Evolutionary conservation across 2,797 vertebrate genomes (phyloP), one percentile per base, ranked within the genome.

Genomic region (Miichthys miiuy): DNA sequence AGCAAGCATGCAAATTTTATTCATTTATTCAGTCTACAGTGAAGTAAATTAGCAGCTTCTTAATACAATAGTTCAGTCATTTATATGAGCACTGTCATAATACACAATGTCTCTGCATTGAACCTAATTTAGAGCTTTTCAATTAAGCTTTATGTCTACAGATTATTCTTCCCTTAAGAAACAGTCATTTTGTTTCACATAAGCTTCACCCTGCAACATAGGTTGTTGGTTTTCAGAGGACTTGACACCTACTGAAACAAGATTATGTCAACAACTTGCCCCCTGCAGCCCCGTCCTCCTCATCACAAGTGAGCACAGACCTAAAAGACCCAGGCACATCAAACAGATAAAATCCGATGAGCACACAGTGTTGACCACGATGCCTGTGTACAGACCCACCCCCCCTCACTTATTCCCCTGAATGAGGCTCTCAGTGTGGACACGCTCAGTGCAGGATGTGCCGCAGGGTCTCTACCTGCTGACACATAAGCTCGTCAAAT

Each of bases 401-500:
- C 34, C 1, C 16, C 12, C 54, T 57, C 52, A 62, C 47, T 72
- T 70, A 67, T 69, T 63, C 56, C 63, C 21, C 55, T 79, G 67
- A 88, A 87, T 70, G 61, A 81, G 55, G 74, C 77, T 70, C 44
- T 76, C 54, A 73, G 58, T 69, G 63, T 64, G 69, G 80, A 86
- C 76, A 55, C 0, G 8, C 80, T 81, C 52, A 18, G 75, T 34
- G 67, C 79, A 77, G 75, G 75, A 63, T 82, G 77, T 67, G 71
- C 63, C 67, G 83, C 60, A 85, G 67, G 80, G 72, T 87, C 79
- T 78, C 66, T 70, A 81, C 65, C 69, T 68, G 81, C 72, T 68
- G 72, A 83, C 80, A 67, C 77, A 69, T 63, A 80, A 62, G 77
- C 82, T 83, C 85, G 84, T 84, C 80, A 83, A 83, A 86, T 77